Base-by-base conservation (phyloP, 2,888 invertebrate genomes). In the Biston betularia region DNA sequence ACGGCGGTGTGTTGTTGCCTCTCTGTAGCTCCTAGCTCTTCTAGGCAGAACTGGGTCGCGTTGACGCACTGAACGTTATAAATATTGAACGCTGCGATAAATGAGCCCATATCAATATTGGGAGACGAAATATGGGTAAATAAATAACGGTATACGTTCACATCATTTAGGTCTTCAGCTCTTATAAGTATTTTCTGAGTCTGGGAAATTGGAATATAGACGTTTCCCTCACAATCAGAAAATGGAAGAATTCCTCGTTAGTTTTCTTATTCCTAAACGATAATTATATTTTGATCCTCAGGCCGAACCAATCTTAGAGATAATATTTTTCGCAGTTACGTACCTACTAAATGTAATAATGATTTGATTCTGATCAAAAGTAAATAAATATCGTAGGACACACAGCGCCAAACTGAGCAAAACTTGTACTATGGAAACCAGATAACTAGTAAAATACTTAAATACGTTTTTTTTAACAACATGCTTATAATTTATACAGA, bases 31-130 rank as follows among this genome's bases (percentile, higher is more conserved):
- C 38, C 48, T 11, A 35, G 0, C 10, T 48, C 56, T 56, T 9
- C 8, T 48, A 34, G 50, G 3, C 45, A 52, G 33, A 60, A 65
- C n/a, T 44, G 59, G 65, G 54, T 54, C 56, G 59, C 50, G 50
- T 65, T 60, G 55, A 65, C 49, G 59, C 56, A 34, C 54, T 15
- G 38, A 8, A 49, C 44, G 49, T 49, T 49, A 65, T 65, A 61
- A 65, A 65, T 65, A 60, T 60, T 65, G 65, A 60, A 65, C 56
- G 45, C 40, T 46, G 45, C 65, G 60, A 56, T 61, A 61, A 65
- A 65, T 65, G 60, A 65, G 56, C 44, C 60, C 56, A 56, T 60
- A 65, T 56, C 60, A 40, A 45, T 65, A 65, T 64, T 46, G 52
- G 40, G 49, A 38, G 49, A 38, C 42, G 42, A 58, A 58, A 58